Percentiles rank a stretch among this genome's conserved stretches.
Evolutionary conservation across 2,113 vertebrate genomes (phyloP).

Genomic region (Rafetus swinhoei): DNA sequence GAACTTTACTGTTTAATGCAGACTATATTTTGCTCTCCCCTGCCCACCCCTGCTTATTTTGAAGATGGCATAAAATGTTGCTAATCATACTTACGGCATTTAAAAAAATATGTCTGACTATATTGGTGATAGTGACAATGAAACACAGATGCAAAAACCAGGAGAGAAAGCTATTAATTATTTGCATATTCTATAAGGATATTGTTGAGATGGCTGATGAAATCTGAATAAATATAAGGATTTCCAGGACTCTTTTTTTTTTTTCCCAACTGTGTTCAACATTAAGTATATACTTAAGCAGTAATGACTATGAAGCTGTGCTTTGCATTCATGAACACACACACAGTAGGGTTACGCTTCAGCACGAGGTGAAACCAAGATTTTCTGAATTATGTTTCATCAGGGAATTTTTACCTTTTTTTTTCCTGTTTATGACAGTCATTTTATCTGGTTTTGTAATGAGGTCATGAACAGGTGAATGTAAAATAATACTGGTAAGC

Average conservation of each 20-base stretch:
- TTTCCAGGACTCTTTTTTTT: conserved; percentile 61
- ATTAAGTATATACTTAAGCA: conserved; percentile 78
- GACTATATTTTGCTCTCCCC: background rate
- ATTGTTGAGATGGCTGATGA: conserved; percentile 68
- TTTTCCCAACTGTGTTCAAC: conserved; percentile 59
- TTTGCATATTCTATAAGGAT: conserved; percentile 79
- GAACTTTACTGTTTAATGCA: background rate
- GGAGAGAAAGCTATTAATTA: conserved; percentile 42
- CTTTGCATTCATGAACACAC: conserved; percentile 79
- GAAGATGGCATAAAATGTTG: background rate
- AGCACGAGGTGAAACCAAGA: conserved; percentile 79
- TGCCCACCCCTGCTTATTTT: background rate
- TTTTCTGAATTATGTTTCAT: conserved; percentile 84
- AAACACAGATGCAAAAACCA: conserved; percentile 44
- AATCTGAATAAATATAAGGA: conserved; percentile 76
- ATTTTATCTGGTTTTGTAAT: conserved; percentile 84
- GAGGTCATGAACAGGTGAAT: conserved; percentile 85
- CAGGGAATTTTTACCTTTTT: conserved; percentile 83
- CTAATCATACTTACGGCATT: conserved; percentile 24
- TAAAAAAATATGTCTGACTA: background rate
- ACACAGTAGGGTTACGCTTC: conserved; percentile 76
- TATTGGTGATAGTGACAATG: conserved; percentile 67
- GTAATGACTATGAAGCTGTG: conserved; percentile 70
- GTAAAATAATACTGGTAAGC: conserved; percentile 83
- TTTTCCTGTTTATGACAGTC: conserved; percentile 83